Conservation (phyloP, 2,113 vertebrate genomes). For the Pagrus major region DNA sequence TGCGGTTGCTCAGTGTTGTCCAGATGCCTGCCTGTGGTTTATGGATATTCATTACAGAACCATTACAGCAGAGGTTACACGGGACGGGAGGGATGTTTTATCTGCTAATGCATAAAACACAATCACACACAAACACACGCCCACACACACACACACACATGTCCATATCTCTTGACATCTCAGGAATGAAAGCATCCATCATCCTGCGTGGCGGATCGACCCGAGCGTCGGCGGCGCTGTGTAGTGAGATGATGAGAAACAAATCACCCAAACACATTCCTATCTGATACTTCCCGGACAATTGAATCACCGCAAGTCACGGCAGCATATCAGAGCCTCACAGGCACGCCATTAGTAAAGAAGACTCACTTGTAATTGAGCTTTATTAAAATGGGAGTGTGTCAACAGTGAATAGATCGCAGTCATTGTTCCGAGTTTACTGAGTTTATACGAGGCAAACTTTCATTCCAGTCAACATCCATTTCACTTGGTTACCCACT, state of each 20-base stretch:
- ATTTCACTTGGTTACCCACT: background rate
- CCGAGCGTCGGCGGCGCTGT: background rate
- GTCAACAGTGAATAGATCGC: background rate
- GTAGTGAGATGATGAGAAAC: slow-evolving; percentile 60
- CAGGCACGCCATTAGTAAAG: background rate
- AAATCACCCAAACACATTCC: slow-evolving; percentile 62
- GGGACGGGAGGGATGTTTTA: slow-evolving; percentile 62
- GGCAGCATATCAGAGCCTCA: background rate
- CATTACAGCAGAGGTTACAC: slow-evolving; percentile 78
- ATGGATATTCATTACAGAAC: slow-evolving; percentile 79
- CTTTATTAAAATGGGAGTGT: slow-evolving; percentile 58
- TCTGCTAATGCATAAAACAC: slow-evolving; percentile 69
- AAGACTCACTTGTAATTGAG: slow-evolving; percentile 45
- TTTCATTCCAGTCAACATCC: slow-evolving; percentile 30
- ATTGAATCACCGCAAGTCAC: slow-evolving; percentile 50
- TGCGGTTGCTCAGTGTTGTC: background rate
- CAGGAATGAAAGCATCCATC: slow-evolving; percentile 68
- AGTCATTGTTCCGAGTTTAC: background rate
- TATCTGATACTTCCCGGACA: slow-evolving; percentile 45
- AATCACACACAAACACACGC: slow-evolving; percentile 19
- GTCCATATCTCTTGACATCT: slow-evolving; percentile 52
- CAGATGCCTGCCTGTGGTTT: slow-evolving; percentile 68
- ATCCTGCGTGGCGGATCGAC: slow-evolving; percentile 41
- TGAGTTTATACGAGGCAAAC: slow-evolving; percentile 3
- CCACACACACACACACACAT: slow-evolving; percentile 20